These are phyloP conservation scores for Crotophaga sulcirostris DNA, from an alignment of 2,113 vertebrate genomes.

Conservation along the genomic window DNA sequence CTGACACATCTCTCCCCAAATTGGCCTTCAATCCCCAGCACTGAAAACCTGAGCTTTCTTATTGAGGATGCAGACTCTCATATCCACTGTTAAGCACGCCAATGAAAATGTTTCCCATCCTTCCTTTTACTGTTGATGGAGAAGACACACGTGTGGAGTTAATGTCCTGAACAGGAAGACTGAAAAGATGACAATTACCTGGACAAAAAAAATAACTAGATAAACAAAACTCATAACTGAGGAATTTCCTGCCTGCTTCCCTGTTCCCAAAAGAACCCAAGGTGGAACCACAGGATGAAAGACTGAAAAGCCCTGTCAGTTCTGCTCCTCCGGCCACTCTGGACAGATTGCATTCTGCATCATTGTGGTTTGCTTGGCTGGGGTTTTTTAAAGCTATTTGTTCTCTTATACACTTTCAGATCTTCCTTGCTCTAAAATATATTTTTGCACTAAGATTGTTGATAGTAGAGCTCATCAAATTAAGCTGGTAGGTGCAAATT, in stretches of 20 bases:
- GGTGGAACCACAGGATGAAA: background rate
- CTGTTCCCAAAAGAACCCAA: conserved; percentile 3
- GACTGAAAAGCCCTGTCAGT: background rate
- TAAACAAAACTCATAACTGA: conserved; percentile 27
- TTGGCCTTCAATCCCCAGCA: background rate
- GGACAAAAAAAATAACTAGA: conserved; percentile 12
- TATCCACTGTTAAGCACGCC: background rate
- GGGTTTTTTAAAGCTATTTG: background rate
- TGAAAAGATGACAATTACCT: conserved; percentile 21
- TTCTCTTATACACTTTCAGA: background rate
- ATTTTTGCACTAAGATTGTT: background rate
- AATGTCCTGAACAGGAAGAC: conserved; percentile 17
- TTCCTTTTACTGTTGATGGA: too few relatives aligned
- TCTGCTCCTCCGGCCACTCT: background rate
- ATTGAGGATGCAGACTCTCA: background rate
- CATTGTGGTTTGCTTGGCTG: background rate
- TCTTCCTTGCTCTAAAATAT: background rate
- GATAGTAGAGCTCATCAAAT: background rate
- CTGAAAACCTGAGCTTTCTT: background rate
- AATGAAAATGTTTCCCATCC: background rate
- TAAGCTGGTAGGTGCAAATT: background rate
- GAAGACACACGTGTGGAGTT: background rate
- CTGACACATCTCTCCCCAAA: background rate
- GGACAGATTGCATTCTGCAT: background rate
- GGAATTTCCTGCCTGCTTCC: conserved; percentile 47